A percentile compares a stretch with the other conserved stretches of the same genome.
phyloP scores from a whole-genome alignment of 2,797 vertebrate species.

The Allobates femoralis region DNA sequence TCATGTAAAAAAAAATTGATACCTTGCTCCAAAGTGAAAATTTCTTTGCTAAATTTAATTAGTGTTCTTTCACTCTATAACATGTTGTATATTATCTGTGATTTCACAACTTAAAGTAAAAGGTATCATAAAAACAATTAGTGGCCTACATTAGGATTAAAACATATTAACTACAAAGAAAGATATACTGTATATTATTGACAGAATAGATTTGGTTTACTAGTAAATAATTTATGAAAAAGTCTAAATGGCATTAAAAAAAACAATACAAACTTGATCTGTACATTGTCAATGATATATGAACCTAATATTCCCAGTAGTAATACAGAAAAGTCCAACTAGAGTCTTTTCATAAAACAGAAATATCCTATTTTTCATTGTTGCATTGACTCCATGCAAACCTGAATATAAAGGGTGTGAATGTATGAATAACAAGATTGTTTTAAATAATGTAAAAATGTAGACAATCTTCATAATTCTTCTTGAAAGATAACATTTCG shows the following conservation, averaged over 20 bases:
- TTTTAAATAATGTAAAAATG: conserved; percentile 22
- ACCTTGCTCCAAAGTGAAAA: not conserved
- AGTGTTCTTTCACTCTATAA: not conserved
- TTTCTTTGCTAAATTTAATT: not conserved
- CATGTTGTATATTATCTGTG: not conserved
- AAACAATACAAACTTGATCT: not conserved
- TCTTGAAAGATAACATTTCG: conserved; percentile 38
- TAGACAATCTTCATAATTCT: conserved; percentile 32
- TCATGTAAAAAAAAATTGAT: not conserved
- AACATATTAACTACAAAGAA: not conserved
- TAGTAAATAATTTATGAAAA: conserved; percentile 27
- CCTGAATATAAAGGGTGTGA: not conserved
- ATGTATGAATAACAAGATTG: not conserved
- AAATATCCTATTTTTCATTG: not conserved
- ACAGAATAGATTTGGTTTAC: conserved; percentile 12
- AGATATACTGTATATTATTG: not conserved
- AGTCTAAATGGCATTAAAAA: conserved; percentile 48
- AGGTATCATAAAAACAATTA: not conserved
- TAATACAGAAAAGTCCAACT: conserved; percentile 2
- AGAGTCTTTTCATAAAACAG: not conserved
- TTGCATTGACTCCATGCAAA: not conserved
- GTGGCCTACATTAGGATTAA: not conserved
- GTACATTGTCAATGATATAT: conserved; percentile 41
- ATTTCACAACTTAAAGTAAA: not conserved
- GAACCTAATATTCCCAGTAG: conserved; percentile 43